Percentiles rank a stretch among this genome's conserved stretches.
Conservation (phyloP, 2,888 invertebrate species). For the Andrena trimmerana region DNA sequence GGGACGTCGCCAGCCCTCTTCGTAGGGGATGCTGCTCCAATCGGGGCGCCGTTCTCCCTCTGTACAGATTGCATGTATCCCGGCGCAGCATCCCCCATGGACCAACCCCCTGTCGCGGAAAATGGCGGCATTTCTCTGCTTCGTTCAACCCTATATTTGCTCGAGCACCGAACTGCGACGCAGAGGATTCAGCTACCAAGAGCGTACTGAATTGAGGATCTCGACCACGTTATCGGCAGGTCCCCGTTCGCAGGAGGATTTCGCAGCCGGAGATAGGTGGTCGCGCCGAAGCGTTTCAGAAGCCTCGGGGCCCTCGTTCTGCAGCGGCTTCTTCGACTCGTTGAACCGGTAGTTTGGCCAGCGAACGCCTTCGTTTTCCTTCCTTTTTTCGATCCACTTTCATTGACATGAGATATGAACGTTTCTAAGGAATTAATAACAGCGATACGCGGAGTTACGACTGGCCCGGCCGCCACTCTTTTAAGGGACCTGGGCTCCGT, state of each 20-base stretch:
- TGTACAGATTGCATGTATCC: neutral
- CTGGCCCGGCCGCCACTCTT: conserved; percentile 2
- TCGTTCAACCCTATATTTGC: conserved; percentile 21
- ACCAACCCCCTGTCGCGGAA: conserved; percentile 62
- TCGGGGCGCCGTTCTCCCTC: conserved; percentile 15
- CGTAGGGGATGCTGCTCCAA: conserved; percentile 42
- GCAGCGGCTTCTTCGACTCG: conserved; percentile 45
- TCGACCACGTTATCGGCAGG: conserved; percentile 15
- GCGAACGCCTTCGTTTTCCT: conserved; percentile 42
- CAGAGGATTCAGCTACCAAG: conserved; percentile 4
- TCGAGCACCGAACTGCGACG: neutral
- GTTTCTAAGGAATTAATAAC: conserved; percentile 51
- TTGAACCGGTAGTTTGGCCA: conserved; percentile 39
- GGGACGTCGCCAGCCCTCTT: neutral
- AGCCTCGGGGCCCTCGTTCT: conserved; percentile 38
- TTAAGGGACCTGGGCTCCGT: neutral
- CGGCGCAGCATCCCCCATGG: conserved; percentile 73
- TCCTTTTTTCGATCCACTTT: conserved; percentile 40
- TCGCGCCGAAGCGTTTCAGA: conserved; percentile 31
- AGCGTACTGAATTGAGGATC: conserved; percentile 24
- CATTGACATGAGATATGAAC: conserved; percentile 48
- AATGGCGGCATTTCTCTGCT: conserved; percentile 62
- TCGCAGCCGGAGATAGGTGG: conserved; percentile 34
- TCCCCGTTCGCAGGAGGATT: conserved; percentile 16
- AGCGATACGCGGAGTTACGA: conserved; percentile 26